Evolutionary conservation across 2,797 vertebrate species (phyloP).

Genomic region (Chlorospingus flavigularis): DNA sequence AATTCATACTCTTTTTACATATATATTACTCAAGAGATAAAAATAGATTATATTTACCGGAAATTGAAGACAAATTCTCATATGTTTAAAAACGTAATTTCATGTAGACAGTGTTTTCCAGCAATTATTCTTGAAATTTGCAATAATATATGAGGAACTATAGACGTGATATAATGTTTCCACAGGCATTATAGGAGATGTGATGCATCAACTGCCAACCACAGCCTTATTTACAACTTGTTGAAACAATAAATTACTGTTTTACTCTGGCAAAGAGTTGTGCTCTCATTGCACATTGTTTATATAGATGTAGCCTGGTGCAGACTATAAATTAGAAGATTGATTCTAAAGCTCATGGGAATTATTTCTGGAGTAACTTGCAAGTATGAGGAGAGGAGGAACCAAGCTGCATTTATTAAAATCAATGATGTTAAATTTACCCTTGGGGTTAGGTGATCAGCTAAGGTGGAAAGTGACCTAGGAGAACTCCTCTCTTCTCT

Average conservation of each 20-base stretch:
- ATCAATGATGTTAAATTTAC: neutral
- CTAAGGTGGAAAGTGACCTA: neutral
- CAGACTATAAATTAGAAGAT: neutral
- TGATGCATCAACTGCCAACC: neutral
- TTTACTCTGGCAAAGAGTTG: neutral
- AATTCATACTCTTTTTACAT: neutral
- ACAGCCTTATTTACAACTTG: neutral
- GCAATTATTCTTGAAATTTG: conserved; percentile 4
- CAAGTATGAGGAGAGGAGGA: neutral
- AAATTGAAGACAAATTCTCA: conserved; percentile 1
- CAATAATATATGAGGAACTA: neutral
- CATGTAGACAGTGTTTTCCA: neutral
- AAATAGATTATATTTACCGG: neutral
- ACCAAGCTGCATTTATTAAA: neutral
- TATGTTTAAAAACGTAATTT: neutral
- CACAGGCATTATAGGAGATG: neutral
- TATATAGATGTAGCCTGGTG: neutral
- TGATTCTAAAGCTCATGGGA: neutral
- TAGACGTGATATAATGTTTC: neutral
- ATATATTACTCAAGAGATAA: neutral
- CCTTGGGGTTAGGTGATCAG: neutral
- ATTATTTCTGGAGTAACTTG: neutral
- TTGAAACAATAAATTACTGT: neutral
- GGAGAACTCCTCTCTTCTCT: neutral
- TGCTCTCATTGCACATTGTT: neutral